Evolutionary conservation across 92 coral and sea anemone species (phyloP).

Genomic region (Phenganax subtilis): DNA sequence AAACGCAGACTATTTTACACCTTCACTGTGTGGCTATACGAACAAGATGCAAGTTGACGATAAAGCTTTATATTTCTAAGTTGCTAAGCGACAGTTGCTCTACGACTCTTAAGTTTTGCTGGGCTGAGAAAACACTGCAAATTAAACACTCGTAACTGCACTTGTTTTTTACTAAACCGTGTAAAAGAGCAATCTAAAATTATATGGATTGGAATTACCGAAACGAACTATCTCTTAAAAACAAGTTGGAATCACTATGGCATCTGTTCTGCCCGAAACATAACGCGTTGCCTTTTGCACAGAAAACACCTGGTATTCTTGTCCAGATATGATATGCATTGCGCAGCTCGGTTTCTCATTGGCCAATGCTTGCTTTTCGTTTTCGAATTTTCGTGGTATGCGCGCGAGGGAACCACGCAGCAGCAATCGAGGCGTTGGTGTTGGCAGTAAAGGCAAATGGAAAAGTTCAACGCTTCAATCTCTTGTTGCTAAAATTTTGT

Average conservation of each 20-base stretch:
- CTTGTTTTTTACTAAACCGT: constrained; percentile 1
- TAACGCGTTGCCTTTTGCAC: constrained; percentile 33
- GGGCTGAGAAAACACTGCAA: background rate
- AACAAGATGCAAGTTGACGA: constrained; percentile 23
- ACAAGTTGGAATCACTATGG: background rate
- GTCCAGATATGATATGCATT: constrained; percentile 27
- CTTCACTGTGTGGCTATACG: background rate
- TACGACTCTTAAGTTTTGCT: constrained; percentile 22
- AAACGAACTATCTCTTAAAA: too few species aligned
- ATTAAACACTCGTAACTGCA: constrained; percentile 3
- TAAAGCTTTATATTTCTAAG: constrained; percentile 22
- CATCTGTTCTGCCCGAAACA: constrained; percentile 25
- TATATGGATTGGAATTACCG: too few species aligned
- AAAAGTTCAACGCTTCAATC: too few species aligned
- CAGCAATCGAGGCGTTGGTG: too few species aligned
- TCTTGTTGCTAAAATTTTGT: too few species aligned
- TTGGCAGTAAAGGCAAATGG: too few species aligned
- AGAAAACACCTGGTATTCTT: constrained; percentile 38
- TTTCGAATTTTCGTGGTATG: background rate
- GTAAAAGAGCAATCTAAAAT: background rate
- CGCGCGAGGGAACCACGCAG: constrained; percentile 2
- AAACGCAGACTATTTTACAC: background rate
- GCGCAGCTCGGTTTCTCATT: constrained; percentile 31
- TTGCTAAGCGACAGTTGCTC: constrained; percentile 34
- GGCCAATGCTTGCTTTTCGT: background rate